Conservation (phyloP, 1,140 invertebrate species). For the Sitobion miscanthi region DNA sequence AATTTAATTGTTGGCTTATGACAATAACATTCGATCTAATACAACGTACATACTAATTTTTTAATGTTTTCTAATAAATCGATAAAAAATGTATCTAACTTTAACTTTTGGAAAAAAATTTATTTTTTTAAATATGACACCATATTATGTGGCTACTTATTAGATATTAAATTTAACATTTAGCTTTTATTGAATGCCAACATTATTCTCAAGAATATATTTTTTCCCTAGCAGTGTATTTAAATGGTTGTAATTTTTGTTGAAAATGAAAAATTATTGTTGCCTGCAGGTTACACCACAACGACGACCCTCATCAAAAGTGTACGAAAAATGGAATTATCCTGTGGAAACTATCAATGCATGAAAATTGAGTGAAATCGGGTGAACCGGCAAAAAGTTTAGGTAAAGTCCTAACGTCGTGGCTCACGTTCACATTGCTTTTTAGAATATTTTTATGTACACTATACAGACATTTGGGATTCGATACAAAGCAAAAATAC, state of each 20-base stretch:
- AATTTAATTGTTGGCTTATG: too few relatives aligned
- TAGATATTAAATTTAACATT: background rate
- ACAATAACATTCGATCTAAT: too few relatives aligned
- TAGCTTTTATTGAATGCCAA: background rate
- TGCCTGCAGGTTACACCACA: background rate
- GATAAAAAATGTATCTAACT: background rate
- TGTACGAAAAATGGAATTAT: constrained; percentile 3
- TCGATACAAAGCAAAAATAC: background rate
- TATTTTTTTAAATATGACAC: background rate
- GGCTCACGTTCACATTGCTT: background rate
- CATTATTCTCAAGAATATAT: background rate
- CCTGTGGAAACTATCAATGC: background rate
- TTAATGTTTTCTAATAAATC: too few relatives aligned
- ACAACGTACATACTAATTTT: too few relatives aligned
- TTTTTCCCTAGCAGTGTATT: background rate
- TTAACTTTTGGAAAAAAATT: background rate
- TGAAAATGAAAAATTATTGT: constrained; percentile 8
- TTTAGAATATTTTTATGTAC: background rate
- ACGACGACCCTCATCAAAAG: background rate
- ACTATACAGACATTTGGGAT: background rate
- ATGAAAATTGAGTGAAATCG: background rate
- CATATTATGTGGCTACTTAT: background rate
- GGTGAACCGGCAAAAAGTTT: constrained; percentile 4
- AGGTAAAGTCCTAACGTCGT: background rate
- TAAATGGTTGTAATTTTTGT: background rate